Base-by-base conservation (phyloP, 2,113 vertebrate genomes). In the Limnothrissa miodon region DNA sequence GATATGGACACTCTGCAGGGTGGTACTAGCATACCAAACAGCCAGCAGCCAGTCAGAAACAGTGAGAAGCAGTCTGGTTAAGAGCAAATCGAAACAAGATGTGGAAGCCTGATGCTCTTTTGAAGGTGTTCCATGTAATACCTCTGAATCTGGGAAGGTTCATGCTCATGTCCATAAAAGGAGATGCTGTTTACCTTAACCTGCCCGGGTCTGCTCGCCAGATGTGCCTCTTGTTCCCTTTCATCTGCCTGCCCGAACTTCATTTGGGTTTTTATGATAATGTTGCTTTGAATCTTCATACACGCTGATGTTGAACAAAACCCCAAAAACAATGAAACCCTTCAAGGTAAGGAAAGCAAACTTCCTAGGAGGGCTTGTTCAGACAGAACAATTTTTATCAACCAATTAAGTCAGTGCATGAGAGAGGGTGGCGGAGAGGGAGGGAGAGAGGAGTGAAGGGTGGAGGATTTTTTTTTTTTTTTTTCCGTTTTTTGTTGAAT, bases 21-120 rank as follows among this genome's bases (percentile, higher is more conserved):
- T 88, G 86, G 66, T 88, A 90, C 89, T 89, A 89, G 89, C 88
- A 89, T 89, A 91, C 89, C 90, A 89, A 45, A 84, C 84, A 89
- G 90, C 85, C 87, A 87, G 89, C 84, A 89, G 90, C 85, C 87
- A 87, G 89, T 93, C 92, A 91, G 91, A 92, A 90, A 88, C 88
- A 86, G 89, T 74, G 85, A 89, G 89, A 83, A 85, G 86, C 62
- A 80, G 82, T 78, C 46, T 13, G 81, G 86, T 87, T 86, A 70
- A 51, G 86, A 87, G 89, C 83, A 92, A 95, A 95, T 93, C 91
- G 85, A 92, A 94, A 93, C 93, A 95, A 95, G 93, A 92, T 95
- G 94, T 93, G 89, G 80, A 39, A 83, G 91, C 91, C 91, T 85
- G 88, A 23, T 33, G n/a, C 85, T 90, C 86, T 93, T 95, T 94